phyloP scores from a whole-genome alignment of 2,888 invertebrate species.

The Serrognathus titanus region DNA sequence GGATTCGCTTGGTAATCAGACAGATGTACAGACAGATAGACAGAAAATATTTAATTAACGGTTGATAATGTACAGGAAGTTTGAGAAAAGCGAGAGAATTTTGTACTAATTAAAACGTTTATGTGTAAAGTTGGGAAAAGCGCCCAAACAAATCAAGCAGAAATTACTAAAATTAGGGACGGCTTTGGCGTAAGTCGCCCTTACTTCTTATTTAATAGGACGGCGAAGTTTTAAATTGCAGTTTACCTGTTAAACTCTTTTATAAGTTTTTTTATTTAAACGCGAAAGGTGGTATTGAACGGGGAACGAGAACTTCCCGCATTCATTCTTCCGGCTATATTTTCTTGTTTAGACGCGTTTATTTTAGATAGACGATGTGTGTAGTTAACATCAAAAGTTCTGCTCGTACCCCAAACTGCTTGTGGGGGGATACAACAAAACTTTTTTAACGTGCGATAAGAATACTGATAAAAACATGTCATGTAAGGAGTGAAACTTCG shows the following conservation, averaged over 20 bases:
- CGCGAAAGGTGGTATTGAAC: not conserved
- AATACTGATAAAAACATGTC: not conserved
- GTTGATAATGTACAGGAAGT: too few species aligned
- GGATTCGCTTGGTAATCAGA: too few species aligned
- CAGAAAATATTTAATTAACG: too few species aligned
- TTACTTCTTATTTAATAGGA: slow-evolving; percentile 16
- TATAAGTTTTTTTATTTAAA: slow-evolving; percentile 2
- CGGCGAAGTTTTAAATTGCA: slow-evolving; percentile 35
- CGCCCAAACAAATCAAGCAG: slow-evolving; percentile 23
- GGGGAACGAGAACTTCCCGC: too few species aligned
- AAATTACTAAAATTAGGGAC: slow-evolving; percentile 24
- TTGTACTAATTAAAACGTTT: slow-evolving; percentile 18
- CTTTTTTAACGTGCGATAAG: not conserved
- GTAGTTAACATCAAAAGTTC: too few species aligned
- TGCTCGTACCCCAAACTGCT: too few species aligned
- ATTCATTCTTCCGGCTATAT: too few species aligned
- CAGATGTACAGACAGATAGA: too few species aligned
- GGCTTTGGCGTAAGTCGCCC: slow-evolving; percentile 3
- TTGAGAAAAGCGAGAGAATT: not conserved
- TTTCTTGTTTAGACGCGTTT: too few species aligned
- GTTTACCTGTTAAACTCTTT: slow-evolving; percentile 33
- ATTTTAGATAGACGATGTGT: too few species aligned
- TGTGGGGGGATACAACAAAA: too few species aligned
- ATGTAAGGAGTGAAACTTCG: not conserved
- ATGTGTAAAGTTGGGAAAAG: slow-evolving; percentile 15